A percentile compares a stretch with the other conserved stretches of the same genome.
Conservation (phyloP, 2,113 vertebrate species). For the Okapia johnstoni region DNA sequence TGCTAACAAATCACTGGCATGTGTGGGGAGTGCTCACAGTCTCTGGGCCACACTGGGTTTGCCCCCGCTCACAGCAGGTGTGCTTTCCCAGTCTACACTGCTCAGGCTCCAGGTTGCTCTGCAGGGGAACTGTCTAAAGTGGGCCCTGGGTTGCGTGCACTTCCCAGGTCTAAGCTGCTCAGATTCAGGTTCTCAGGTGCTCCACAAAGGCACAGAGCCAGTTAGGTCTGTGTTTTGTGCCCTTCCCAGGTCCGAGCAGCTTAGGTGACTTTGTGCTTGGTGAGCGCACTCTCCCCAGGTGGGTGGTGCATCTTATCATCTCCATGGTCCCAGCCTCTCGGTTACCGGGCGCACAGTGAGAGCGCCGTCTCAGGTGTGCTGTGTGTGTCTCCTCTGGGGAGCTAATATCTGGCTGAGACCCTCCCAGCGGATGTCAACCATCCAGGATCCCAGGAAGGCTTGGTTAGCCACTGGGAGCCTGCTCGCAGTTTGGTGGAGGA, state of each 20-base stretch:
- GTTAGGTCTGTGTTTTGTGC: neutral
- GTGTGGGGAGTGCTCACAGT: neutral
- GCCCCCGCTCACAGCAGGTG: neutral
- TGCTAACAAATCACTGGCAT: neutral
- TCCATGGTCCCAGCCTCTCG: neutral
- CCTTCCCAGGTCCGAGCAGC: neutral
- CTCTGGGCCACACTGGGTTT: neutral
- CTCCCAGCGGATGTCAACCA: neutral
- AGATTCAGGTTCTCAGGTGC: neutral
- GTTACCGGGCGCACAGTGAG: rapidly evolving
- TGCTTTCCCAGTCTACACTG: neutral
- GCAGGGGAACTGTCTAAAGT: neutral
- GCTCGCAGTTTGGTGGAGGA: neutral
- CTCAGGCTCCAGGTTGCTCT: neutral
- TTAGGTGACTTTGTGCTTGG: neutral
- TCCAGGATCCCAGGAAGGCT: neutral
- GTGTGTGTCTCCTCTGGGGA: neutral
- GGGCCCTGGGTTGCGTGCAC: neutral
- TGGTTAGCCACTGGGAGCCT: neutral
- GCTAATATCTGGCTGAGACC: neutral
- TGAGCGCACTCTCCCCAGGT: neutral
- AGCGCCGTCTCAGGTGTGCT: neutral
- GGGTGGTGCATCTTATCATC: neutral
- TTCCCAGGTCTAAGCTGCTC: neutral
- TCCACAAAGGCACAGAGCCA: neutral